Base-by-base conservation (phyloP, 1,140 invertebrate genomes). In the Achroia grisella region DNA sequence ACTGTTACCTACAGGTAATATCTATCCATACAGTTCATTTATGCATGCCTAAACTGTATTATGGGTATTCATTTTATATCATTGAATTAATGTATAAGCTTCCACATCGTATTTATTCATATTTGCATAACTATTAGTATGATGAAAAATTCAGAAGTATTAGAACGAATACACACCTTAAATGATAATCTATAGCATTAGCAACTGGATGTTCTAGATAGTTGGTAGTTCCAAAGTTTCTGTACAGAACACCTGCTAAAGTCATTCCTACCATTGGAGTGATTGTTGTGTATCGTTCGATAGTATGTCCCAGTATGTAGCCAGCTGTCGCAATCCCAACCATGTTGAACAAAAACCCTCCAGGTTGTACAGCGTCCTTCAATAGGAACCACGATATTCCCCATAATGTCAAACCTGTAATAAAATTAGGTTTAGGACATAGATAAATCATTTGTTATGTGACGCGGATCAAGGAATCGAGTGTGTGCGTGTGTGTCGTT, bases 251-350 rank as follows among this genome's bases (percentile, higher is more conserved):
- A 33, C 95, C 95, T 8, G 91, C 90, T 43, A 95, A 57, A 9
- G 95, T 89, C 93, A 95, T 96, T 1, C 94, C 95, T 45, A 95
- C 91, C 0, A 98, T 84, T 1, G 95, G 89, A 13, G 95, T 95
- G 44, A 97, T 76, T 8, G 91, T 91, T 12, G 93, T 89, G 33
- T 94, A 86, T 50, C 78, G 59, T 13, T 90, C 90, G 43, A 93
- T 68, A 1, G 94, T 71, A 85, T 93, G 93, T 27, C 95, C 95
- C 11, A 91, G 93, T 41, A 95, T 89, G 71, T 95, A 91, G 2
- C 93, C 93, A 0, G 89, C 89, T 11, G 95, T 86, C 9, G 89
- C 86, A 1, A 95, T 81, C 0, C 91, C 77, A 1, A 92, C 90
- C 29, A 97, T 87, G 43, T 91, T 89, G 64, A 95, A 97, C 2